Percentiles rank a stretch among this genome's conserved stretches.
These are phyloP conservation scores for Odontothrips loti DNA, from an alignment of 2,888 invertebrate species.

Conservation along the genomic window DNA sequence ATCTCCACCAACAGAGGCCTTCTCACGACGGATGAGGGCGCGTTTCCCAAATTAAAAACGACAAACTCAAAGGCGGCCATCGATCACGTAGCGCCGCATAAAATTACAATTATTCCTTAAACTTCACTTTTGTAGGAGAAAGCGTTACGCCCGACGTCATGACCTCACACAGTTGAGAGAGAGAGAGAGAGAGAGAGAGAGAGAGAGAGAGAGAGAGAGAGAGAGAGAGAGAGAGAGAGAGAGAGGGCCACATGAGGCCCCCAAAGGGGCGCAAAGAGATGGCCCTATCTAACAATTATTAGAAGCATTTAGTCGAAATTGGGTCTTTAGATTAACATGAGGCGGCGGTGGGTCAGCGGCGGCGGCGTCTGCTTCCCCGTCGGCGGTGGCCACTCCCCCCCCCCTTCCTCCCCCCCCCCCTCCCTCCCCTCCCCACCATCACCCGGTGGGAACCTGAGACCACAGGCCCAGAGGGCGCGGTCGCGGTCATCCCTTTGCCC, in stretches of 20 bases:
- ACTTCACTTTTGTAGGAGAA: too few relatives aligned
- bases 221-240: too few relatives aligned
- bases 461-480: not conserved
- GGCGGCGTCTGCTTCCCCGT: not conserved
- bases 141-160: too few relatives aligned
- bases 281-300: constrained; percentile 9
- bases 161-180: not conserved
- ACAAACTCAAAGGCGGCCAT: too few relatives aligned
- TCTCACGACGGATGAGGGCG: too few relatives aligned
- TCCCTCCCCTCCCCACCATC: not conserved
- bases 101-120: too few relatives aligned
- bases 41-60: too few relatives aligned
- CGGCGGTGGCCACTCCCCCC: not conserved
- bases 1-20: too few relatives aligned
- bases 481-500: too few relatives aligned
- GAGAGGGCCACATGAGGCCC: not conserved
- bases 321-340: constrained; percentile 2
- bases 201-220: not conserved
- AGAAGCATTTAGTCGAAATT: constrained; percentile 14
- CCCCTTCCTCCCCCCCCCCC: not conserved
- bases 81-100: too few relatives aligned
- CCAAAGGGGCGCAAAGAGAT: not conserved
- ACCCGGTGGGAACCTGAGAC: not conserved
- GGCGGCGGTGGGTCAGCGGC: not conserved
- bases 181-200: not conserved